phyloP scores from a whole-genome alignment of 2,113 vertebrate species.

The Serilophus lunatus region DNA sequence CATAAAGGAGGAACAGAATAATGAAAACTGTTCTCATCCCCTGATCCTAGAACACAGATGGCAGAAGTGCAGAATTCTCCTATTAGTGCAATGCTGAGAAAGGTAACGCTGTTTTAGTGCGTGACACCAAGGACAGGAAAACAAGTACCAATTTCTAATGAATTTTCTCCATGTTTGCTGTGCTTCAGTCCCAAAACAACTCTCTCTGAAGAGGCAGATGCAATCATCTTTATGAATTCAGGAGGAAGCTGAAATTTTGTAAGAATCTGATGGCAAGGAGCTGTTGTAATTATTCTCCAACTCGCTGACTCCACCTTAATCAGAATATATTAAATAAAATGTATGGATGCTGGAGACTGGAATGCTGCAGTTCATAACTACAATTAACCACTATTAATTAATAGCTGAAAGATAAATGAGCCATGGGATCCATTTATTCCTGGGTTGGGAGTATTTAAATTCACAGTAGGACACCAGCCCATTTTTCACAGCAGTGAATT shows the following conservation, averaged over 20 bases:
- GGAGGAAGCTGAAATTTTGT: neutral
- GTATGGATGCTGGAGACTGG: slow-evolving; percentile 72
- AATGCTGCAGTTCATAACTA: slow-evolving; percentile 80
- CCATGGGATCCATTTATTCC: slow-evolving; percentile 73
- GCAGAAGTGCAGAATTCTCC: neutral
- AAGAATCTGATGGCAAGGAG: slow-evolving; percentile 13
- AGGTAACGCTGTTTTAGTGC: neutral
- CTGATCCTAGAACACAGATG: neutral
- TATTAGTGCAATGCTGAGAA: neutral
- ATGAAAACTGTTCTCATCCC: neutral
- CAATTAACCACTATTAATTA: slow-evolving; percentile 85
- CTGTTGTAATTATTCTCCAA: slow-evolving; percentile 46
- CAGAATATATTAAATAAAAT: slow-evolving; percentile 78
- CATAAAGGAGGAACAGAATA: neutral
- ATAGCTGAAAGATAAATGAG: slow-evolving; percentile 80
- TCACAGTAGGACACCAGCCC: slow-evolving; percentile 73
- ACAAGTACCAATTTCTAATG: neutral
- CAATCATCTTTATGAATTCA: neutral
- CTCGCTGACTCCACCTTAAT: slow-evolving; percentile 48
- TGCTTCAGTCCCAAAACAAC: neutral
- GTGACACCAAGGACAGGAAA: neutral
- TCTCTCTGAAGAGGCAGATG: neutral
- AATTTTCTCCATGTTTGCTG: neutral
- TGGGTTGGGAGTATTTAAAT: slow-evolving; percentile 79
- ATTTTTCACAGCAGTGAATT: slow-evolving; percentile 79